Conservation (phyloP, 1,140 invertebrate species). For the Helicoverpa zea region DNA sequence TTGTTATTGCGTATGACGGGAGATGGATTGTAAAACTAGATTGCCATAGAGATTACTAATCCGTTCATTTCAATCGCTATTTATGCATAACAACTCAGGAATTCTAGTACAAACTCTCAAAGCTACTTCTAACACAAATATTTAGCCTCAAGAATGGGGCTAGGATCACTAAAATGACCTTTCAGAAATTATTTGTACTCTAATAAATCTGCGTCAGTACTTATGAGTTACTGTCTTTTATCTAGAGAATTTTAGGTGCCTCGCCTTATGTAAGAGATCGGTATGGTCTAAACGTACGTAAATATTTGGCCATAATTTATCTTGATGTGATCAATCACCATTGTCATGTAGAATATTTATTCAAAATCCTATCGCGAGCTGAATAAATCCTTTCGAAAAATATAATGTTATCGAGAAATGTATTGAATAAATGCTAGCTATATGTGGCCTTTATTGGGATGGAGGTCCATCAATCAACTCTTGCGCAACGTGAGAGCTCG, state of each 20-base stretch:
- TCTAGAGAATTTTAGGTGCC: slow-evolving; percentile 47
- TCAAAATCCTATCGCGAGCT: slow-evolving; percentile 43
- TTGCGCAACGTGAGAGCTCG: slow-evolving; percentile 76
- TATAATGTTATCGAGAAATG: slow-evolving; percentile 66
- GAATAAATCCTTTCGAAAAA: slow-evolving; percentile 52
- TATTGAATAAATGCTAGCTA: slow-evolving; percentile 39
- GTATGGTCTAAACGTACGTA: slow-evolving; percentile 27
- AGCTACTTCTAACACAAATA: slow-evolving; percentile 17
- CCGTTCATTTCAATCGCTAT: slow-evolving; percentile 15
- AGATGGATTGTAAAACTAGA: slow-evolving; percentile 62
- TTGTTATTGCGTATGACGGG: slow-evolving; percentile 73
- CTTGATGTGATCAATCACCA: slow-evolving; percentile 48
- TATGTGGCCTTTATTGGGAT: slow-evolving; percentile 60
- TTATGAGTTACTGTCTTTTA: slow-evolving; percentile 49
- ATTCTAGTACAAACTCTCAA: neutral
- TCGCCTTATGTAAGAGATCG: slow-evolving; percentile 28
- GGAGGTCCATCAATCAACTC: slow-evolving; percentile 76
- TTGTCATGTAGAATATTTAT: slow-evolving; percentile 45
- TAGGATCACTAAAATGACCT: slow-evolving; percentile 49
- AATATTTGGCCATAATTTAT: slow-evolving; percentile 46
- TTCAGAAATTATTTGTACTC: slow-evolving; percentile 41
- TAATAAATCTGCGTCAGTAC: slow-evolving; percentile 51
- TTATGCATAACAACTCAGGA: neutral
- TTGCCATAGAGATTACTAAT: slow-evolving; percentile 16
- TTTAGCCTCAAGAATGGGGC: slow-evolving; percentile 13